Evolutionary conservation across 2,888 invertebrate species (phyloP), one percentile per base, ranked within the genome.

Genomic region (Athetis lepigone): DNA sequence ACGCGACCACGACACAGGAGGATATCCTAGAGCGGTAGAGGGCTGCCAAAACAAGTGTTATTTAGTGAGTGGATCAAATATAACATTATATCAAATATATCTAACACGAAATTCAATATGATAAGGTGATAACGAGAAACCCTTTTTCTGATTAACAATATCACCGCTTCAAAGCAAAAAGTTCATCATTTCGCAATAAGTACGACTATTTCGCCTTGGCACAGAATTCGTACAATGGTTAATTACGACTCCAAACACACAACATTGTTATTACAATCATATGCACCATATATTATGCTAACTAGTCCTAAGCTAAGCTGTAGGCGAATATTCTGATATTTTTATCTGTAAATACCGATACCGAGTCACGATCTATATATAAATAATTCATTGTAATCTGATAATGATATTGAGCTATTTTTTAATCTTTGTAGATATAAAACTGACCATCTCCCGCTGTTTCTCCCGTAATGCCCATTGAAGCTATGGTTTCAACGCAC

Each of bases 201-300:
- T 36, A 49, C 46, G 62, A 65, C 66, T 68, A 67, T 71, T 47
- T 80, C 52, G 66, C 88, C 89, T 89, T 90, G 89, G 82, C 89
- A 83, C 84, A 82, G 84, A 85, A 89, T 87, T 83, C 79, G 80
- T 82, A 87, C 84, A 88, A 87, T 86, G 80, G 78, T 76, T 85
- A 86, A 88, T 88, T 86, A 85, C 11, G 37, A 59, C 63, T 70
- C 76, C 74, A 74, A 73, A 68, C 72, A n/a, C 49, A 56, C 65
- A 59, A 58, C 57, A 68, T 82, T 81, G 70, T 82, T 81, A 63
- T 79, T 76, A 71, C 78, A 77, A 82, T 81, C 55, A 71, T 74
- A 57, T 52, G 73, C 57, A 65, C 70, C 63, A 33, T 76, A 75
- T 62, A 60, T 64, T 70, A 71, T 67, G 71, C 51, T 62, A 52